A percentile compares a stretch with the other conserved stretches of the same genome.
Conservation (phyloP, 2,113 vertebrate species). For the Notarius quadriscutis region DNA sequence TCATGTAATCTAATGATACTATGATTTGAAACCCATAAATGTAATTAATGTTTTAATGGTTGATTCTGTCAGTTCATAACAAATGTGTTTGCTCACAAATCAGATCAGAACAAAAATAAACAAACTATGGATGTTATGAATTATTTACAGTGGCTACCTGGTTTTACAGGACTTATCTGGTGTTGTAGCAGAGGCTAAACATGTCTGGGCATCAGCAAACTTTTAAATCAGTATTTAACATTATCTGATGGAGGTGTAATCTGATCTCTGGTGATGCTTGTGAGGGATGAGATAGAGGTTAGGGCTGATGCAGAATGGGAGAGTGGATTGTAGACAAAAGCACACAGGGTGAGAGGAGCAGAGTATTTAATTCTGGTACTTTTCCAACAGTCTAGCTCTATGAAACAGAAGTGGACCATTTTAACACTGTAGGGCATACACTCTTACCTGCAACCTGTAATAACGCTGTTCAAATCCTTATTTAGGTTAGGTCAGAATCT, state of each 20-base stretch:
- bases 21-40: background rate
- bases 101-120: conserved; percentile 51
- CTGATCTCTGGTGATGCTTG: conserved; percentile 51
- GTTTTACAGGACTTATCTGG: background rate
- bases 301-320: background rate
- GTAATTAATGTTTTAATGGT: background rate
- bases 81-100: conserved; percentile 54
- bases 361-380: conserved; percentile 50
- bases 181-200: background rate
- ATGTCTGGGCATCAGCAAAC: conserved; percentile 27
- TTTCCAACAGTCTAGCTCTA: conserved; percentile 29
- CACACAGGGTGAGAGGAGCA: background rate
- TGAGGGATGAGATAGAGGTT: conserved; percentile 29
- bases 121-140: conserved; percentile 58
- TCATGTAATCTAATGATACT: background rate
- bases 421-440: conserved; percentile 26
- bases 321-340: conserved; percentile 23
- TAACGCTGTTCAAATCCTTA: conserved; percentile 19
- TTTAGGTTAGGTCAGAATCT: conserved; percentile 20
- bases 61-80: conserved; percentile 43
- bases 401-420: conserved; percentile 39
- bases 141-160: conserved; percentile 43
- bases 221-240: conserved; percentile 51
- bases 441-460: conserved; percentile 31
- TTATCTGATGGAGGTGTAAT: conserved; percentile 64